These are phyloP conservation scores for Seriola dumerili DNA, from an alignment of 2,113 vertebrate species.

Conservation along the genomic window DNA sequence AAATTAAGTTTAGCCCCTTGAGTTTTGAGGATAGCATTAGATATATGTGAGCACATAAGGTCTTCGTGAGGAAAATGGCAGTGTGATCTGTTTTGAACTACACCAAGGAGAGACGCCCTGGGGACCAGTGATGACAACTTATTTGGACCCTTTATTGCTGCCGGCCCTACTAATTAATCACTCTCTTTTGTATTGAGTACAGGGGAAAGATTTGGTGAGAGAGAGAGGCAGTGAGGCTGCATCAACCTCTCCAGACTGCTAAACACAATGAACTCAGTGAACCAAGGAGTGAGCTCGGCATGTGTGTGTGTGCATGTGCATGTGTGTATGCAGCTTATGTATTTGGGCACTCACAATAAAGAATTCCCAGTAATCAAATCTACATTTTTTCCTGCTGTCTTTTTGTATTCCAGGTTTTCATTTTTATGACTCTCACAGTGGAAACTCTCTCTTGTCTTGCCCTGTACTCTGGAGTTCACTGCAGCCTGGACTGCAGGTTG, in stretches of 20 bases:
- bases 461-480: not conserved
- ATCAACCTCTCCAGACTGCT: slow-evolving; percentile 66
- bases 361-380: slow-evolving; percentile 13
- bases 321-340: slow-evolving; percentile 6
- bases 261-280: slow-evolving; percentile 77
- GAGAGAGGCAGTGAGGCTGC: slow-evolving; percentile 43
- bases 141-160: slow-evolving; percentile 65
- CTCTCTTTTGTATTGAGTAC: slow-evolving; percentile 71
- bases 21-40: slow-evolving; percentile 48
- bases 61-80: slow-evolving; percentile 30
- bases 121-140: slow-evolving; percentile 72
- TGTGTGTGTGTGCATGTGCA: slow-evolving; percentile 8
- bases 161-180: slow-evolving; percentile 76
- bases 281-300: slow-evolving; percentile 36
- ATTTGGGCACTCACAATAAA: slow-evolving; percentile 16
- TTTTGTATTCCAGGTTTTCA: not conserved
- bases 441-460: not conserved
- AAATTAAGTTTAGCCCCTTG: slow-evolving; percentile 57
- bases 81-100: slow-evolving; percentile 59
- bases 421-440: not conserved
- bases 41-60: slow-evolving; percentile 41
- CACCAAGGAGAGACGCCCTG: slow-evolving; percentile 30
- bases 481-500: slow-evolving; percentile 4
- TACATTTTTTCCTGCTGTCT: not conserved
- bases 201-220: slow-evolving; percentile 55